Base-by-base conservation (phyloP, 2,888 invertebrate genomes). In the Dermolepida albohirtum region DNA sequence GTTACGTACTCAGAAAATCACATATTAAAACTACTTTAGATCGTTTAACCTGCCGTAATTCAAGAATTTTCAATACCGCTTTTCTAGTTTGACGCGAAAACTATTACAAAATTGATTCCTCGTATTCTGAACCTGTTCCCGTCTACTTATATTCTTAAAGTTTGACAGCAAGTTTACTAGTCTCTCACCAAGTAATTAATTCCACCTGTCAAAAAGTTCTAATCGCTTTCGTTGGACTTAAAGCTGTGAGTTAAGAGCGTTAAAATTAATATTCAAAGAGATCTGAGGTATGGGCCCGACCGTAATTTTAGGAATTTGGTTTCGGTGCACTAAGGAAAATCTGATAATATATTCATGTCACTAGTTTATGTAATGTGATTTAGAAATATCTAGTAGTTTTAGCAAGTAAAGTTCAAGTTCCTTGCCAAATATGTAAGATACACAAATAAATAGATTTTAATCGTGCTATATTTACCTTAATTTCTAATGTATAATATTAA, bases 171-270 rank as follows among this genome's bases (percentile, higher is more conserved):
- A 62, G 16, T 59, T 39, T 27, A 10, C 29, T 40, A 51, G 43
- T 44, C 17, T 29, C 54, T 43, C 44, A 34, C 14, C 49, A 14
- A 55, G 69, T 70, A 73, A 75, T 74, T 75, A 75, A 75, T 75
- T 75, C 72, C 71, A 71, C 73, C 73, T 75, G 75, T 74, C 74
- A 73, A 71, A 73, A 75, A 74, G 68, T 75, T 75, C 66, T 74
- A 73, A 75, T 73, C 72, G 72, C 70, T 69, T 70, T 69, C 73
- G 73, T 71, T 68, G 66, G 70, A 70, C 70, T 71, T 71, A 68
- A 8, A 16, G 71, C 67, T 49, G 55, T 27, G 57, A 70, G 49
- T 49, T 22, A 29, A 47, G 47, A 29, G 44, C 17, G 54, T 27
- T 22, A 29, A 70, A 71, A 71, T 69, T 70, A 72, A 72, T 72